Conservation (phyloP, 2,113 vertebrate genomes). For the Anhinga anhinga region DNA sequence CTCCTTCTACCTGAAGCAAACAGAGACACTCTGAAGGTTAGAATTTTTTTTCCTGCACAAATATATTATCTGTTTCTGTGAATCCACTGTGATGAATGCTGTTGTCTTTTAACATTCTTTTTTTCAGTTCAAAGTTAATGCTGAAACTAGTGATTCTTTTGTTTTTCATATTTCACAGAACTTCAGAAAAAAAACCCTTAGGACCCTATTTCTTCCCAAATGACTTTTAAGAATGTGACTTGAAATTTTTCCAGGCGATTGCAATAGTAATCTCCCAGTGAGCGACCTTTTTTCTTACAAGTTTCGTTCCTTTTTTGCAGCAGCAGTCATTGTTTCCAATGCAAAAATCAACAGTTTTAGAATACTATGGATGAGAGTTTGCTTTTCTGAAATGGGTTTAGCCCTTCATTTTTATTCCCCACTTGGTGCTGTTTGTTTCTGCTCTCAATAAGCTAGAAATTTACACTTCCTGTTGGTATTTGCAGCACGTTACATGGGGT, state of each 20-base stretch:
- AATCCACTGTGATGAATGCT: background rate
- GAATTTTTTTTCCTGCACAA: background rate
- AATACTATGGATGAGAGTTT: background rate
- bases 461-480: background rate
- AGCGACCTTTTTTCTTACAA: background rate
- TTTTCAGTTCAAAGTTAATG: background rate
- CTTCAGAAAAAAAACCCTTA: background rate
- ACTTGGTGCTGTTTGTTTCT: background rate
- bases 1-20: constrained; percentile 90
- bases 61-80: background rate
- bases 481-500: background rate
- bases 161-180: background rate
- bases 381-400: background rate
- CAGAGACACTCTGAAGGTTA: constrained; percentile 91
- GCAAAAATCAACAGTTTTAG: background rate
- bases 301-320: background rate
- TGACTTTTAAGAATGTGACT: background rate
- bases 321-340: background rate
- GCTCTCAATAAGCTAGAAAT: background rate
- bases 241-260: constrained; percentile 5
- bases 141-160: background rate
- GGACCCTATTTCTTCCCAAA: background rate
- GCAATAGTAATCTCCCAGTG: background rate
- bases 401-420: background rate
- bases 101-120: background rate